Percentiles rank a stretch among this genome's conserved stretches.
Conservation (phyloP, 2,113 vertebrate genomes). For the Mus musculus region GRCm39 chr11:82134001-82134500, state of each 20-base stretch:
- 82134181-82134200: neutral
- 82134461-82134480: neutral
- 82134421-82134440: neutral
- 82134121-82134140: neutral
- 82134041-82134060: neutral
- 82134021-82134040: neutral
- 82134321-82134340: rapidly evolving
- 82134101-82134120: too few species aligned
- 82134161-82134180: neutral
- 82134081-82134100: neutral
- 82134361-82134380: neutral
- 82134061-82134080: neutral
- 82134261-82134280: neutral
- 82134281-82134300: neutral
- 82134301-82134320: neutral
- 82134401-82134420: rapidly evolving
- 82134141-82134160: neutral
- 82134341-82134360: rapidly evolving
- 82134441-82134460: too few species aligned
- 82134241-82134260: neutral
- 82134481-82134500: neutral
- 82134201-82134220: neutral
- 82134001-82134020: neutral
- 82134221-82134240: neutral
- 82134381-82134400: rapidly evolving